Conservation (phyloP, 2,888 invertebrate species). For the Orthosia incerta region DNA sequence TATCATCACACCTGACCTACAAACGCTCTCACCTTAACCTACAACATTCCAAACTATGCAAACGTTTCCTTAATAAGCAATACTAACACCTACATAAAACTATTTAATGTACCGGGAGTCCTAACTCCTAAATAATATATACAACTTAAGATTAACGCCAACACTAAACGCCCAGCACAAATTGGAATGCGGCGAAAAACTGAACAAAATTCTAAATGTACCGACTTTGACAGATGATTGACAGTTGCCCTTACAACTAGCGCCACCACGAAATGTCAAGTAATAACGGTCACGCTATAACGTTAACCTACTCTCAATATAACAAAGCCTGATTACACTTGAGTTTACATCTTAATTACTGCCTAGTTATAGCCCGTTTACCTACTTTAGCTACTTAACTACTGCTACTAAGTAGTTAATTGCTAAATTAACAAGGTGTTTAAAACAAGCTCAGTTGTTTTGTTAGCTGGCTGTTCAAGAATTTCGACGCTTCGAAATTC, state of each 20-base stretch:
- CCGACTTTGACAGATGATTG: conserved; percentile 13
- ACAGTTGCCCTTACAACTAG: conserved; percentile 3
- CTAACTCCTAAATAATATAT: background rate
- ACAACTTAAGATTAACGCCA: conserved; percentile 6
- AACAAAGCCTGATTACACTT: conserved; percentile 24
- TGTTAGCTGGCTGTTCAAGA: background rate
- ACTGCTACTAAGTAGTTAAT: conserved; percentile 30
- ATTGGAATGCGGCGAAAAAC: background rate
- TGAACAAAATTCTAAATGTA: conserved; percentile 10
- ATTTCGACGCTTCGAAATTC: background rate
- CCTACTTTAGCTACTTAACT: conserved; percentile 32
- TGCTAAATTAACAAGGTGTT: conserved; percentile 35
- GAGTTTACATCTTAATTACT: conserved; percentile 12
- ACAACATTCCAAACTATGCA: background rate
- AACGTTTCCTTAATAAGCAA: conserved; percentile 14
- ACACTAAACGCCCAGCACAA: background rate
- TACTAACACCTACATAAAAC: conserved; percentile 4
- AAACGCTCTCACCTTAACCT: background rate
- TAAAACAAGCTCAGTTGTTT: conserved; percentile 12
- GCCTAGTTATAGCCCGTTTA: conserved; percentile 24
- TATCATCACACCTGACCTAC: background rate
- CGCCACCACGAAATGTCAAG: background rate
- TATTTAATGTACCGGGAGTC: conserved; percentile 3
- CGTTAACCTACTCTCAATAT: conserved; percentile 37
- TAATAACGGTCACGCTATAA: background rate